Conservation (phyloP, 2,113 vertebrate species). For the Neopipo cinnamomea region DNA sequence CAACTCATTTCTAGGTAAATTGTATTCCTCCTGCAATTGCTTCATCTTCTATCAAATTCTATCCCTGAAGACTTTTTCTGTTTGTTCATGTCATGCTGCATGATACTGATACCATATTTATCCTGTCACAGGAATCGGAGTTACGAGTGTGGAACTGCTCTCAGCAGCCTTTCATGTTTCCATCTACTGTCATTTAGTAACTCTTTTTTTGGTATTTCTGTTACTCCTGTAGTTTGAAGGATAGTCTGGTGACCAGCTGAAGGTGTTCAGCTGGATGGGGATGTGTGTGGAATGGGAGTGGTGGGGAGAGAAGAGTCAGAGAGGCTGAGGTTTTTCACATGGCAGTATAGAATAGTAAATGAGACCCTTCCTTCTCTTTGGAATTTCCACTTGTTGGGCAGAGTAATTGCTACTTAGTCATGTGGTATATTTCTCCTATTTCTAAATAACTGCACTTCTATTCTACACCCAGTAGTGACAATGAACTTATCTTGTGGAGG, state of each 20-base stretch:
- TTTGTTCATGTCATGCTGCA: neutral
- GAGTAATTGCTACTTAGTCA: neutral
- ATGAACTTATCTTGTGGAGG: neutral
- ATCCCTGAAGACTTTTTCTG: neutral
- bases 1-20: neutral
- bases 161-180: neutral
- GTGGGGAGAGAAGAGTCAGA: neutral
- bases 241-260: neutral
- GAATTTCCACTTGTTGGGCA: neutral
- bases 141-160: neutral
- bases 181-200: neutral
- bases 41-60: neutral
- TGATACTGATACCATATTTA: neutral
- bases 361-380: neutral
- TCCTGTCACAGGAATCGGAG: neutral
- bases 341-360: neutral
- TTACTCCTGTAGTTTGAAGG: neutral
- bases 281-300: neutral
- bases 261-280: neutral
- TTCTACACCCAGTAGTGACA: neutral
- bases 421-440: neutral
- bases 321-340: neutral
- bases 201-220: neutral
- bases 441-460: neutral
- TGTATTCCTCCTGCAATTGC: neutral